A percentile compares a stretch with the other conserved stretches of the same genome.
Evolutionary conservation across 2,888 invertebrate species (phyloP).

Genomic region (Euplexia lucipara): DNA sequence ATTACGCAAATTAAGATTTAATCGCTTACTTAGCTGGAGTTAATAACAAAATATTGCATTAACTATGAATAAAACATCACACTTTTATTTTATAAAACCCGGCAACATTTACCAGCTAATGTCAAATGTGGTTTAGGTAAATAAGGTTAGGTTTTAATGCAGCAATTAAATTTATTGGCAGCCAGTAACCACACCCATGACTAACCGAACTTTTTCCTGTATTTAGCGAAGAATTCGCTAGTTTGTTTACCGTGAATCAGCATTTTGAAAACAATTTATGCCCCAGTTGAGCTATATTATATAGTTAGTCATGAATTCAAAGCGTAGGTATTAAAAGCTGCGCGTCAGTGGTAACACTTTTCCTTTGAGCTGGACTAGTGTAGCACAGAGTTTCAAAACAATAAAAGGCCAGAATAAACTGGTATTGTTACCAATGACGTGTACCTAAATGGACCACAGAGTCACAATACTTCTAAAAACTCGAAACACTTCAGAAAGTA

Average conservation of each 20-base stretch:
- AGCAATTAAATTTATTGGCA: slow-evolving; percentile 28
- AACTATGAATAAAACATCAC: slow-evolving; percentile 5
- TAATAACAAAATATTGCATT: slow-evolving; percentile 8
- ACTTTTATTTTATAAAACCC: slow-evolving; percentile 20
- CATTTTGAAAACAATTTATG: slow-evolving; percentile 28
- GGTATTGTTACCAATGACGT: too few species aligned
- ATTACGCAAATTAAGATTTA: background rate
- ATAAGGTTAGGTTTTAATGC: background rate
- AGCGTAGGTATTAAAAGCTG: background rate
- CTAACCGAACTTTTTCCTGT: slow-evolving; percentile 32
- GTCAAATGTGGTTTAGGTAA: slow-evolving; percentile 26
- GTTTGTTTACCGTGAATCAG: slow-evolving; percentile 49
- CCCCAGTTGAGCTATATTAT: slow-evolving; percentile 27
- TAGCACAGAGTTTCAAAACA: too few species aligned
- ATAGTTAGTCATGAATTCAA: slow-evolving; percentile 44
- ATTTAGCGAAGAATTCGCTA: slow-evolving; percentile 13
- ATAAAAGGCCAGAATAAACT: too few species aligned
- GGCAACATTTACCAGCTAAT: slow-evolving; percentile 15
- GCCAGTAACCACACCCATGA: slow-evolving; percentile 26
- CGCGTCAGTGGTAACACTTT: too few species aligned
- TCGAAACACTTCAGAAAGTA: slow-evolving; percentile 29
- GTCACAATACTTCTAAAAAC: slow-evolving; percentile 27
- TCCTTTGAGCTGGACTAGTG: too few species aligned
- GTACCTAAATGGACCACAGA: background rate
- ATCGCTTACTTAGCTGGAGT: slow-evolving; percentile 1